phyloP scores from a whole-genome alignment of 1,140 invertebrate genomes.

The Pinna nobilis region DNA sequence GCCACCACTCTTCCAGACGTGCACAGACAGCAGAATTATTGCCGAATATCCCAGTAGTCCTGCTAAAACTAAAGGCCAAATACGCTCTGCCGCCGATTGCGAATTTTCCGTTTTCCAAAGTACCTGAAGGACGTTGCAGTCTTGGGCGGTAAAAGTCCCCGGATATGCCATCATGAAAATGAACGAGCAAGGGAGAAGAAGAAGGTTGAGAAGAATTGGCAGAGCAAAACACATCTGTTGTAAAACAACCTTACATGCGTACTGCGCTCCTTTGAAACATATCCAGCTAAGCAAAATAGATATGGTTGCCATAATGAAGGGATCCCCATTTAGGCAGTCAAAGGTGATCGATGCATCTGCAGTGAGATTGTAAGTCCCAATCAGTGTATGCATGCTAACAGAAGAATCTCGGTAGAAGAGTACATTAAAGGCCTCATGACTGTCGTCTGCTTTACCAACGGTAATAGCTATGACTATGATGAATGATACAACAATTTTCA shows the following conservation, averaged over 20 bases:
- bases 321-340: neutral
- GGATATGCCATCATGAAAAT: neutral
- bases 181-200: neutral
- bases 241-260: neutral
- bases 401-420: neutral
- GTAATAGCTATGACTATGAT: neutral
- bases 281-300: neutral
- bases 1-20: conserved; percentile 91
- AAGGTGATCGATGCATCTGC: neutral
- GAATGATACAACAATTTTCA: neutral
- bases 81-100: neutral
- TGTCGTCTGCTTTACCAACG: neutral
- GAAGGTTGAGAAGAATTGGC: neutral
- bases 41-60: conserved; percentile 89
- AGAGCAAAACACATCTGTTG: neutral
- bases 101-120: neutral
- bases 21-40: conserved; percentile 95
- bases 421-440: neutral
- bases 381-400: neutral
- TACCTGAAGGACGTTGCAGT: neutral
- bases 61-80: conserved; percentile 22
- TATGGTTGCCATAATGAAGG: neutral
- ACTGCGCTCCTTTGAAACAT: conserved; percentile 6
- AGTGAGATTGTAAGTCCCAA: neutral
- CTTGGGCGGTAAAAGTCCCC: neutral